phyloP scores from a whole-genome alignment of 2,113 vertebrate species.

The Sander vitreus region DNA sequence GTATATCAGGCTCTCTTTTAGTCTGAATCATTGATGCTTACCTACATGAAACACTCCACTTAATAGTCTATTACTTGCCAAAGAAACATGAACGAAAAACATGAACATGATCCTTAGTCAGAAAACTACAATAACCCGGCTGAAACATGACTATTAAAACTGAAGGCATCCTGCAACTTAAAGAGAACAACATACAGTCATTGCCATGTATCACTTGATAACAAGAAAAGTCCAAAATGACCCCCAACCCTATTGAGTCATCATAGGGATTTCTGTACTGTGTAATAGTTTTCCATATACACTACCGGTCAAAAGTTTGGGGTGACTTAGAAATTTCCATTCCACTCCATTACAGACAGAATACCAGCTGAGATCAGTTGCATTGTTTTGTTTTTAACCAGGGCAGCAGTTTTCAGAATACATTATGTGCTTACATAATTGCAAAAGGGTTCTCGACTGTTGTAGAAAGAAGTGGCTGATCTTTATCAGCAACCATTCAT shows the following conservation, averaged over 20 bases:
- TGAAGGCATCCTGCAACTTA: neutral
- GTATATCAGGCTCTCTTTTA: neutral
- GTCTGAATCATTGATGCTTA: neutral
- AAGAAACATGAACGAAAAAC: neutral
- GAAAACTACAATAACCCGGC: neutral
- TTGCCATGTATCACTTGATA: neutral
- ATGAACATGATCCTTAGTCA: neutral
- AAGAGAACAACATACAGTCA: neutral
- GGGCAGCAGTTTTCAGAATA: too few species aligned
- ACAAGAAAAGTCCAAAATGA: constrained; percentile 19
- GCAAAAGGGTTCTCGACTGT: too few species aligned
- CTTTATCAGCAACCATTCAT: too few species aligned
- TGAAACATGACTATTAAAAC: constrained; percentile 19
- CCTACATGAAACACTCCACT: neutral
- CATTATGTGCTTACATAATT: too few species aligned
- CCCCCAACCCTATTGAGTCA: neutral
- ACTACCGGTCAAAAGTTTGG: too few species aligned
- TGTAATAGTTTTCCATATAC: constrained; percentile 6
- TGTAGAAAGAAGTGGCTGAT: too few species aligned
- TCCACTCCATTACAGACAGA: too few species aligned
- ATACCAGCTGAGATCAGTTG: too few species aligned
- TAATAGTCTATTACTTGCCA: neutral
- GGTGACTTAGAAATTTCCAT: too few species aligned
- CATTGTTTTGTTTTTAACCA: too few species aligned
- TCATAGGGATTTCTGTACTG: neutral